A percentile compares a stretch with the other conserved stretches of the same genome.
Evolutionary conservation across 1,140 invertebrate genomes (phyloP).

Genomic region (Ctenoplectra terminalis): DNA sequence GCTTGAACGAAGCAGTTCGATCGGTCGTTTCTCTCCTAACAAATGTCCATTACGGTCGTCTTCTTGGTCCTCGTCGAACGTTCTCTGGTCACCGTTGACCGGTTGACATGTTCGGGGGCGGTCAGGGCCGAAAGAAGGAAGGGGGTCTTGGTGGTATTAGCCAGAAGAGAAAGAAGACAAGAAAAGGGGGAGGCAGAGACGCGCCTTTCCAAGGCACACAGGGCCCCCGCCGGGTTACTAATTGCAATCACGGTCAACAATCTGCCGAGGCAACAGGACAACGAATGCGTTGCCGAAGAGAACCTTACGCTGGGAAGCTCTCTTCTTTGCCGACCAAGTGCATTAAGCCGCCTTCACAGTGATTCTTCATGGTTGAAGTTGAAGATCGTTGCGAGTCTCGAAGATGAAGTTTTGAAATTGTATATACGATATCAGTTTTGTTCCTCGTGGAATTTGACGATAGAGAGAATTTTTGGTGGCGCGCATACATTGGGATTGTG

Average conservation of each 20-base stretch:
- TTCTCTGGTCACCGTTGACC: conserved; percentile 30
- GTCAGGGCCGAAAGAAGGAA: conserved; percentile 54
- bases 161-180: conserved; percentile 20
- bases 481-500: background rate
- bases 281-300: conserved; percentile 49
- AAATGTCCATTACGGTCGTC: conserved; percentile 75
- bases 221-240: conserved; percentile 72
- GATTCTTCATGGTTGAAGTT: background rate
- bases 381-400: no score
- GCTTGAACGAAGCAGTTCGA: conserved; percentile 32
- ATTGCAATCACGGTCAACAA: conserved; percentile 75
- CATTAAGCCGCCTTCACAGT: conserved; percentile 59
- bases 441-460: background rate
- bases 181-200: conserved; percentile 25
- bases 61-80: conserved; percentile 41
- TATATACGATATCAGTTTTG: background rate
- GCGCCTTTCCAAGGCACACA: conserved; percentile 65
- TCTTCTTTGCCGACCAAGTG: conserved; percentile 41
- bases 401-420: background rate
- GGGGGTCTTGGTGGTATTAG: conserved; percentile 49
- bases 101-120: conserved; percentile 73
- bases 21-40: conserved; percentile 67
- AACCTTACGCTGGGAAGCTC: conserved; percentile 50
- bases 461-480: no score
- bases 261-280: conserved; percentile 61